Base-by-base conservation (phyloP, 2,888 invertebrate genomes). In the Autographa gamma region DNA sequence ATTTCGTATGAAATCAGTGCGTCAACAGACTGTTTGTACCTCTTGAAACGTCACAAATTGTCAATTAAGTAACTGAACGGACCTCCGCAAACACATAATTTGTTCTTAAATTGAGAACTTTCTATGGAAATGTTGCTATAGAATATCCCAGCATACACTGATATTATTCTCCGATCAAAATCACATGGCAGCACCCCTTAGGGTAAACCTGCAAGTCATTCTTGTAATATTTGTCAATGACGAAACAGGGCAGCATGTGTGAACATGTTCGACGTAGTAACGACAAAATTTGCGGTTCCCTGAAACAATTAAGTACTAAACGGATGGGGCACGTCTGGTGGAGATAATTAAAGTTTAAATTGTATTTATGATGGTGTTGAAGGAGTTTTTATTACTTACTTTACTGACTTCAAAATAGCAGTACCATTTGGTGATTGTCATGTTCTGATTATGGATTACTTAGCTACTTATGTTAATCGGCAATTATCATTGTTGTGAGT, bases 141-240 rank as follows among this genome's bases (percentile, higher is more conserved):
- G 16, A 18, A 48, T 19, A 66, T 41, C 19, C 34, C 56, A 38
- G 11, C n/a, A 0, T 52, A 31, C 52, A 63, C 63, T 65, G 54
- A 32, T 19, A 67, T 70, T 67, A 52, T 67, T 79, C 70, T 43
- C 60, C 76, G 66, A 79, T 74, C 62, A 71, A 71, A 70, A 62
- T 48, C 34, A 25, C 69, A 66, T 62, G 63, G 66, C 66, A 66
- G 18, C 74, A 69, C 69, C 69, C 59, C 31, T 11, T 41, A 60
- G 25, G 59, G 52, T 59, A 16, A 16, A 14, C 43, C 43, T 54
- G 69, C 75, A 65, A 74, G 83, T 86, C 86, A 86, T 62, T 63
- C 18, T 63, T 14, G 56, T 60, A 73, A 81, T 81, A 83, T 85
- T 84, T 86, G 82, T 86, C 81, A 82, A 83, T 86, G 85, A 85